Conservation (phyloP, 2,113 vertebrate genomes). For the Cheilinus undulatus region DNA sequence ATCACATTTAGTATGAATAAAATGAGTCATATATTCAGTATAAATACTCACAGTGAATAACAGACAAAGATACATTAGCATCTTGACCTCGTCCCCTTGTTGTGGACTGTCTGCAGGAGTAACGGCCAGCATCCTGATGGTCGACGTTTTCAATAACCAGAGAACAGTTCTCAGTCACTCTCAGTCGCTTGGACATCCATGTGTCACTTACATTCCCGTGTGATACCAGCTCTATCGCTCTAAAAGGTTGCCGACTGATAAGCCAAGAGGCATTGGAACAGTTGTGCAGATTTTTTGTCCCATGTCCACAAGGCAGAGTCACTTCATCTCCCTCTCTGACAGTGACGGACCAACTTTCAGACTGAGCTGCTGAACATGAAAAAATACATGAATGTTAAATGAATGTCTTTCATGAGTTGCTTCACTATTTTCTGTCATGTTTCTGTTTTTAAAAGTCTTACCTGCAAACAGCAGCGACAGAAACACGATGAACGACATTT, state of each 20-base stretch:
- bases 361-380: too few species aligned
- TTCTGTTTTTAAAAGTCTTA: too few species aligned
- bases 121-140: fast-evolving
- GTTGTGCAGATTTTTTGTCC: background rate
- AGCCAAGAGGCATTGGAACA: background rate
- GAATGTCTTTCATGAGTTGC: too few species aligned
- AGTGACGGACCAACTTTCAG: too few species aligned
- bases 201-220: background rate
- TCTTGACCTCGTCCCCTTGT: background rate
- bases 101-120: conserved; percentile 6
- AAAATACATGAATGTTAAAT: too few species aligned
- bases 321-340: background rate
- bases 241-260: fast-evolving
- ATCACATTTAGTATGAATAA: background rate
- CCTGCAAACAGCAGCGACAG: too few species aligned
- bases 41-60: conserved; percentile 29
- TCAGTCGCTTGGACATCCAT: background rate
- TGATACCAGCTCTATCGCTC: fast-evolving
- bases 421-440: too few species aligned
- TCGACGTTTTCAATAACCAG: conserved; percentile 23
- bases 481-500: too few species aligned
- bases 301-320: conserved; percentile 9
- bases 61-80: background rate
- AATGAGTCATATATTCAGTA: too few species aligned
- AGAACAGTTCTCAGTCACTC: conserved; percentile 12